These are phyloP conservation scores for Creontiades dilutus DNA, from an alignment of 2,888 invertebrate genomes.

Conservation along the genomic window DNA sequence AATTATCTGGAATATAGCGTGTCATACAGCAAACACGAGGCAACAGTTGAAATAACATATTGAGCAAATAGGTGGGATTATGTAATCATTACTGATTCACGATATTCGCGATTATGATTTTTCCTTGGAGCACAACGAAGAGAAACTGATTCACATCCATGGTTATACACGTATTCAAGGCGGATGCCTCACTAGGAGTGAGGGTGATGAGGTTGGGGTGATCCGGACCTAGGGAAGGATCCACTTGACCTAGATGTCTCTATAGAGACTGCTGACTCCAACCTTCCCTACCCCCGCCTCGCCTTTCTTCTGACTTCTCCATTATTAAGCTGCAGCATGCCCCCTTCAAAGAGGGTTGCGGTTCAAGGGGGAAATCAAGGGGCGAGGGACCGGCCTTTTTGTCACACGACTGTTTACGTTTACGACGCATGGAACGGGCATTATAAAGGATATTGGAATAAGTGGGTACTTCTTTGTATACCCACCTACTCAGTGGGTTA, in stretches of 20 bases:
- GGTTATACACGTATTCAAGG: conserved; percentile 26
- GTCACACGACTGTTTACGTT: neutral
- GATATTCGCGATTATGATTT: no score
- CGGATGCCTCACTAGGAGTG: neutral
- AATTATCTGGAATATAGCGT: no score
- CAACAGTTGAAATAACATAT: no score
- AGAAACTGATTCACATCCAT: conserved; percentile 28
- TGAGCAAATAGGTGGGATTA: no score
- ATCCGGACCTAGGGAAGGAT: conserved; percentile 43
- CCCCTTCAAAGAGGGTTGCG: conserved; percentile 28
- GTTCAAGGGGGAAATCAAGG: neutral
- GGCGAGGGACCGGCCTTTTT: neutral
- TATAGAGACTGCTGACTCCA: conserved; percentile 70
- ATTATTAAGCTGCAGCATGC: conserved; percentile 63
- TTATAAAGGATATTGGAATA: no score
- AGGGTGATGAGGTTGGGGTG: conserved; percentile 1
- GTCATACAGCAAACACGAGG: no score
- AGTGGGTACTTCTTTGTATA: no score
- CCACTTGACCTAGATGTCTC: conserved; percentile 68
- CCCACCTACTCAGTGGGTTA: no score
- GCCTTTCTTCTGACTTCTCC: conserved; percentile 65
- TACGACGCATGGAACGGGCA: no score
- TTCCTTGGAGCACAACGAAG: neutral
- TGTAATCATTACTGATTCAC: no score
- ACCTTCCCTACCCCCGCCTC: conserved; percentile 33